Evolutionary conservation across 2,888 invertebrate genomes (phyloP), one percentile per base, ranked within the genome.

Genomic region (Dasysyrphus tricinctus): DNA sequence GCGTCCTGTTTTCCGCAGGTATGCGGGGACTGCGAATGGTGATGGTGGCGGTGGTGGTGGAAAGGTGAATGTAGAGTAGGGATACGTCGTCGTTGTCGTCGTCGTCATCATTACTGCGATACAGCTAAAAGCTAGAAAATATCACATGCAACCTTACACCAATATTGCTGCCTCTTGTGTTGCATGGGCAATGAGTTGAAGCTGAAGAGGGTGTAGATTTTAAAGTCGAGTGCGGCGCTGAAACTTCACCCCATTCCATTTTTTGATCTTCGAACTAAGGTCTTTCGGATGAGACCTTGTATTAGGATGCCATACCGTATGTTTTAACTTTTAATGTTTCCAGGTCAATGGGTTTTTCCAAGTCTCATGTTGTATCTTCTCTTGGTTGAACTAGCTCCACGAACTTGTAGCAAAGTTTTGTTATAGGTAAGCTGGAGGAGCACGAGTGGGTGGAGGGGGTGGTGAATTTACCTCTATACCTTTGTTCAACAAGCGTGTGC

Each of bases 301-400:
- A 86, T 82, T 82, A 82, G 82, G 82, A 82, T 86, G 74, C 78
- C 75, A 86, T 82, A 79, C 78, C 47, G 74, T 86, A 78, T 82
- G 82, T 82, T 87, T 80, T 87, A 87, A 87, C 83, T 80, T 88
- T 85, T 85, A 85, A 85, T 85, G 81, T 85, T 88, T 85, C 72
- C 84, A 79, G 88, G 88, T 88, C 88, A 88, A 88, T 88, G 88
- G 77, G 88, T 84, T 80, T 84, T 84, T 57, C 72, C 79, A 83
- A 83, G 83, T 83, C 79, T 79, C 76, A 79, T 83, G 79, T 69
- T 87, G 79, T 87, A 83, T 69, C 51, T 67, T 87, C 86, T 82
- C 75, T 81, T 81, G 59, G 47, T 70, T 86, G 86, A 86, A 86
- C 86, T 86, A 81, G 78, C 82, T 78, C 86, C 82, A 82, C 86